These are phyloP conservation scores for Hydrocynus forskahlii DNA, from an alignment of 2,797 vertebrate species.

Conservation along the genomic window DNA sequence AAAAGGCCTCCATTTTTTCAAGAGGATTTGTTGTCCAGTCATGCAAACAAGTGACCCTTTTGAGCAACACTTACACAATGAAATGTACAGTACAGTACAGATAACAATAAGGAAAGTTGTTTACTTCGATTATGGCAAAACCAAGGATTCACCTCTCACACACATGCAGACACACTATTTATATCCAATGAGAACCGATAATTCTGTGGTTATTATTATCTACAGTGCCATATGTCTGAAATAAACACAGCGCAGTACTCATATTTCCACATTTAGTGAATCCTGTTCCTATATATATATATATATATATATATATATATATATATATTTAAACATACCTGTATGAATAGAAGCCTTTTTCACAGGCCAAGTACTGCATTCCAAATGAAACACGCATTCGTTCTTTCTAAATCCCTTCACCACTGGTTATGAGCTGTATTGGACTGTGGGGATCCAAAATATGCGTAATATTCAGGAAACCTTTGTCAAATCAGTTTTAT, in stretches of 20 bases:
- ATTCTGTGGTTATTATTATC: slow-evolving; percentile 10
- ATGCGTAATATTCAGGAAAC: no score
- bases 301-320: no score
- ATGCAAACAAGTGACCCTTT: background rate
- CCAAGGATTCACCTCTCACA: background rate
- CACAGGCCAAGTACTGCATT: background rate
- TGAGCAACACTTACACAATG: background rate
- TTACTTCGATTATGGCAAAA: no score
- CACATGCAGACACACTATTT: slow-evolving; percentile 31
- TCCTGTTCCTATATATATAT: background rate
- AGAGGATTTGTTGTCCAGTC: background rate
- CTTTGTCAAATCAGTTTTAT: no score
- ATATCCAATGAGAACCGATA: background rate
- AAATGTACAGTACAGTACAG: no score
- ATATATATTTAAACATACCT: no score
- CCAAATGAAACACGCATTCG: background rate
- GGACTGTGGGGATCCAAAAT: background rate
- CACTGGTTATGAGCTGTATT: background rate
- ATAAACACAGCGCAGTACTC: background rate
- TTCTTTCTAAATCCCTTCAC: background rate
- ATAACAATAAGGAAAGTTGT: no score
- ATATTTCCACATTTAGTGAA: slow-evolving; percentile 1
- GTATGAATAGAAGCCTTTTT: background rate
- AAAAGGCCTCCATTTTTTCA: background rate
- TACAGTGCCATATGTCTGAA: background rate